Evolutionary conservation across 2,113 vertebrate species (phyloP).

Genomic region (Chionomys nivalis): DNA sequence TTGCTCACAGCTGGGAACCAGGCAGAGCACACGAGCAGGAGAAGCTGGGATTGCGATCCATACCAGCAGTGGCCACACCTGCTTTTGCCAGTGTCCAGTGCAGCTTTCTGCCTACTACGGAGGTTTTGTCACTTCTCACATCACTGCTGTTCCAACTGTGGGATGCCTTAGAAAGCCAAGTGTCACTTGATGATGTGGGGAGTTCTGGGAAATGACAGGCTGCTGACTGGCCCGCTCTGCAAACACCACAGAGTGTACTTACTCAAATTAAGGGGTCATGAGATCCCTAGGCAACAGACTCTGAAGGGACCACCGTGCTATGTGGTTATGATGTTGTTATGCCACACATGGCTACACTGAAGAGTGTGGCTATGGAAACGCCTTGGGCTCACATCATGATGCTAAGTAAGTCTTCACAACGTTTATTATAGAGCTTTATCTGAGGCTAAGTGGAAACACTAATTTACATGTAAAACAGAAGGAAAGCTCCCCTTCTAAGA

Average conservation of each 20-base stretch:
- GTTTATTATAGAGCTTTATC: constrained; percentile 19
- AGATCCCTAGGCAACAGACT: neutral
- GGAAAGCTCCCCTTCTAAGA: constrained; percentile 18
- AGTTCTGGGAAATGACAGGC: neutral
- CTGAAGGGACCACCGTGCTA: neutral
- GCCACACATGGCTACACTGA: neutral
- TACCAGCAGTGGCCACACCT: neutral
- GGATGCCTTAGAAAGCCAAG: neutral
- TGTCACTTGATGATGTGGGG: neutral
- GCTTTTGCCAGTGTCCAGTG: neutral
- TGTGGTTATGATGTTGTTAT: too few relatives aligned
- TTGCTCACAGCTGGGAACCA: neutral
- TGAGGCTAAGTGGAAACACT: neutral
- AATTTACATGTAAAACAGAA: neutral
- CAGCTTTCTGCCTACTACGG: neutral
- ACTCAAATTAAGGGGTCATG: neutral
- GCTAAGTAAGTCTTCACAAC: neutral
- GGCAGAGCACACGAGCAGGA: neutral
- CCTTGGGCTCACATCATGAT: neutral
- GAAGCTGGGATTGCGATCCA: neutral
- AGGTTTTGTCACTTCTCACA: neutral
- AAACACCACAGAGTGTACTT: neutral
- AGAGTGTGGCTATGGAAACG: neutral
- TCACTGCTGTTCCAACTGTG: neutral
- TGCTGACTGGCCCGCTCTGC: neutral